Evolutionary conservation across 2,888 invertebrate genomes (phyloP).

Genomic region (Rotaria magnacalcarata): DNA sequence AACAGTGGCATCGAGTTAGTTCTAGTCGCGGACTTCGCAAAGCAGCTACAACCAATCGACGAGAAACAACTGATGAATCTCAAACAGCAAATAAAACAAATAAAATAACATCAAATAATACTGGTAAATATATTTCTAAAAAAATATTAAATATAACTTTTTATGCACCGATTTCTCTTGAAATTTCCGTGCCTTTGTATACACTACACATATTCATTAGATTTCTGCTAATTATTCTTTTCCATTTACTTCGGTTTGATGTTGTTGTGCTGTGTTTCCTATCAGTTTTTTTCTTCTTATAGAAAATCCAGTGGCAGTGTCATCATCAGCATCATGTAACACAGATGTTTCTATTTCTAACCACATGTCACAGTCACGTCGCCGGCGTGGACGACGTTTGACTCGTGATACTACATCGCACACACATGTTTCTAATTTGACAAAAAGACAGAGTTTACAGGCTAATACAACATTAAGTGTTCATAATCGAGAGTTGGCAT

Average conservation of each 20-base stretch:
- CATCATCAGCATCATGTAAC: background rate
- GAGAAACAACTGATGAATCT: background rate
- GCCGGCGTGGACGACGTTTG: background rate
- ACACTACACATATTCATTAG: background rate
- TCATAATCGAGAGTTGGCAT: background rate
- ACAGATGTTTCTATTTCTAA: background rate
- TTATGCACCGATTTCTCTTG: background rate
- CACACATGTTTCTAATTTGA: background rate
- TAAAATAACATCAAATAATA: background rate
- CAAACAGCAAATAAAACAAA: background rate
- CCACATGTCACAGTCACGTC: background rate
- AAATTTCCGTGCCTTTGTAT: background rate
- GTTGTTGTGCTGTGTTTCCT: background rate
- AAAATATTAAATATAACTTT: background rate
- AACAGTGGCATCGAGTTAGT: slow-evolving; percentile 11
- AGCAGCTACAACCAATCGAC: background rate
- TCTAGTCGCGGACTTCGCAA: background rate
- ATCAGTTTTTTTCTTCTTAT: background rate
- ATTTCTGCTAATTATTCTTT: background rate
- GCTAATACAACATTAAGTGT: background rate
- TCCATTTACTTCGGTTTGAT: background rate
- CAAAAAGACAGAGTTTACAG: background rate
- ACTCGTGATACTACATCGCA: background rate
- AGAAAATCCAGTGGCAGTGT: background rate
- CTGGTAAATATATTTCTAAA: background rate